phyloP scores from a whole-genome alignment of 2,888 invertebrate genomes.

The Metacarcinus magister region DNA sequence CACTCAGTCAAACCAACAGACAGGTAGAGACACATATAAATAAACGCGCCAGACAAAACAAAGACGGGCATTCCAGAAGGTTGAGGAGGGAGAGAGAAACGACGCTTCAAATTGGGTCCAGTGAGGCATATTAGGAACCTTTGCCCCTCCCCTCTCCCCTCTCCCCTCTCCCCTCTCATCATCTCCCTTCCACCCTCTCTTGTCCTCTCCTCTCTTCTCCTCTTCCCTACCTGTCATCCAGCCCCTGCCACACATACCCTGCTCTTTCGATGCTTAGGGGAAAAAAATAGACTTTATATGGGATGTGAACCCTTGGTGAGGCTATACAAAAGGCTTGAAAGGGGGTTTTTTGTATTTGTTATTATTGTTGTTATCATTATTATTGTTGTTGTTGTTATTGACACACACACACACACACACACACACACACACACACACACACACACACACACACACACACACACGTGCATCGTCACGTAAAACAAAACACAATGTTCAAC shows the following conservation, averaged over 20 bases:
- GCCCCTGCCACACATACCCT: neutral
- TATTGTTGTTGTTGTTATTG: too few relatives aligned
- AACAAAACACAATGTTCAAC: conserved; percentile 9
- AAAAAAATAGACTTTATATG: too few relatives aligned
- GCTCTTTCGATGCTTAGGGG: too few relatives aligned
- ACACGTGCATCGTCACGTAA: neutral
- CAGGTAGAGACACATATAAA: neutral
- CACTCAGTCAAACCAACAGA: conserved; percentile 15
- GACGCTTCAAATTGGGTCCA: conserved; percentile 26
- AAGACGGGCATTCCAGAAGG: neutral
- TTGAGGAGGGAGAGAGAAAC: neutral
- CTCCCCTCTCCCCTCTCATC: neutral
- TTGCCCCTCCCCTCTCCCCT: neutral
- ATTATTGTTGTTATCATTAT: too few relatives aligned
- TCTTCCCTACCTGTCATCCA: neutral
- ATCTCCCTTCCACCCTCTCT: neutral
- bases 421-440: conserved; percentile 46
- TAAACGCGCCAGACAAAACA: neutral
- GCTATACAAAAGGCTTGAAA: too few relatives aligned
- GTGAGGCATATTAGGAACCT: neutral
- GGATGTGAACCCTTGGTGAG: too few relatives aligned
- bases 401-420: conserved; percentile 38
- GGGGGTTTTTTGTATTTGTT: too few relatives aligned
- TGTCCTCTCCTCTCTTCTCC: neutral
- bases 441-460: conserved; percentile 53